These are phyloP conservation scores for Grapholita molesta DNA, from an alignment of 1,140 invertebrate species.

Conservation along the genomic window DNA sequence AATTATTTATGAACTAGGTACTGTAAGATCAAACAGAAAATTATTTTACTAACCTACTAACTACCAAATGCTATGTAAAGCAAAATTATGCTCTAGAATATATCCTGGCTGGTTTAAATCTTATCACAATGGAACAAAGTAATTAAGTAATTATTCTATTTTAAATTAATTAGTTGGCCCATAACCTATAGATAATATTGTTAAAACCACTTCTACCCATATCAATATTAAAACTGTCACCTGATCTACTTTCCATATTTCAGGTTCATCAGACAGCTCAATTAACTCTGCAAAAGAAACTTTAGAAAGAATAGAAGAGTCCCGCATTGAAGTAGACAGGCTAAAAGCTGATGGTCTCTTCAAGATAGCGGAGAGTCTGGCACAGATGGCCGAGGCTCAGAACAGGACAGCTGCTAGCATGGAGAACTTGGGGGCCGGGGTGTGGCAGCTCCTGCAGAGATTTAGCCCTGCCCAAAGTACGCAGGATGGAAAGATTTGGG, in stretches of 20 bases:
- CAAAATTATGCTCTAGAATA: no score
- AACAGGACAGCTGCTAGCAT: not conserved
- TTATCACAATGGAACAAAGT: no score
- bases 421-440: not conserved
- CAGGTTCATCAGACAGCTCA: slow-evolving; percentile 3
- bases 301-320: not conserved
- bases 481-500: not conserved
- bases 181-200: not conserved
- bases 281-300: slow-evolving; percentile 11
- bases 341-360: not conserved
- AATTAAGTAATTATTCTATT: no score
- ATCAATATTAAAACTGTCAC: not conserved
- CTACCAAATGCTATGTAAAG: no score
- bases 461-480: not conserved
- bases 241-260: not conserved
- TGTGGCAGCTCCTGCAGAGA: slow-evolving; percentile 9
- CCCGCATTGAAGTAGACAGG: not conserved
- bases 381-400: not conserved
- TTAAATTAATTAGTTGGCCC: not conserved
- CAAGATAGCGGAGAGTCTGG: not conserved
- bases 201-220: no score
- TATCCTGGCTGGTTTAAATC: no score
- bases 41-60: no score
- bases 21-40: no score
- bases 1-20: no score